Conservation (phyloP, 2,888 invertebrate genomes). For the Drosophila testacea region DNA sequence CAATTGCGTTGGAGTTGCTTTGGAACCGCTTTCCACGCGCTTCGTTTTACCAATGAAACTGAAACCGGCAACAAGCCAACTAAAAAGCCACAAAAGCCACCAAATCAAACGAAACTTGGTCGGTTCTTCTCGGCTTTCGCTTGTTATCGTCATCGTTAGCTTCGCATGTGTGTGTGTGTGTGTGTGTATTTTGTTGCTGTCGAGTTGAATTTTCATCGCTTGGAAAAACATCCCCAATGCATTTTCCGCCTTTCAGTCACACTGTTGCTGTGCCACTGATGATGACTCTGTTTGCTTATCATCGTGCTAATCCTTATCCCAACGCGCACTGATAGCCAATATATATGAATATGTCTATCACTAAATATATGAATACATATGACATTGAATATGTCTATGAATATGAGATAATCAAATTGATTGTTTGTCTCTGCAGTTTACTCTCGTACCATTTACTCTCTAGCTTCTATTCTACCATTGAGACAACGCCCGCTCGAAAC, state of each 20-base stretch:
- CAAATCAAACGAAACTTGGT: constrained; percentile 47
- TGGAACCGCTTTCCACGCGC: constrained; percentile 70
- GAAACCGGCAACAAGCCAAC: constrained; percentile 63
- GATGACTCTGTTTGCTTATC: constrained; percentile 60
- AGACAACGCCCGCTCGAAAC: constrained; percentile 39
- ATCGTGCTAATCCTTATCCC: constrained; percentile 53
- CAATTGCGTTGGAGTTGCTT: constrained; percentile 37
- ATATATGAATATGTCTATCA: constrained; percentile 13
- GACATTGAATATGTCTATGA: constrained; percentile 28
- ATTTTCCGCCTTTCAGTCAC: constrained; percentile 18
- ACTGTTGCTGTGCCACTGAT: constrained; percentile 10
- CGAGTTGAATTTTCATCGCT: constrained; percentile 32
- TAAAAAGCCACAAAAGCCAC: constrained; percentile 59
- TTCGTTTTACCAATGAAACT: constrained; percentile 72
- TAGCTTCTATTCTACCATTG: constrained; percentile 8
- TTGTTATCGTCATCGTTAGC: constrained; percentile 18
- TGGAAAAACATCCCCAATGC: constrained; percentile 48
- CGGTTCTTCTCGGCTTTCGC: constrained; percentile 10
- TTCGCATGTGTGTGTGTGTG: constrained; percentile 24
- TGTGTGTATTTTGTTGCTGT: constrained; percentile 23
- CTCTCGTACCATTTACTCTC: neutral
- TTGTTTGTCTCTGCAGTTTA: constrained; percentile 23
- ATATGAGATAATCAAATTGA: constrained; percentile 51
- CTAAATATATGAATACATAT: constrained; percentile 8
- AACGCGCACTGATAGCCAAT: constrained; percentile 48